A percentile compares a stretch with the other conserved stretches of the same genome.
Conservation (phyloP, 1,140 invertebrate genomes). For the Heliconius hewitsoni region DNA sequence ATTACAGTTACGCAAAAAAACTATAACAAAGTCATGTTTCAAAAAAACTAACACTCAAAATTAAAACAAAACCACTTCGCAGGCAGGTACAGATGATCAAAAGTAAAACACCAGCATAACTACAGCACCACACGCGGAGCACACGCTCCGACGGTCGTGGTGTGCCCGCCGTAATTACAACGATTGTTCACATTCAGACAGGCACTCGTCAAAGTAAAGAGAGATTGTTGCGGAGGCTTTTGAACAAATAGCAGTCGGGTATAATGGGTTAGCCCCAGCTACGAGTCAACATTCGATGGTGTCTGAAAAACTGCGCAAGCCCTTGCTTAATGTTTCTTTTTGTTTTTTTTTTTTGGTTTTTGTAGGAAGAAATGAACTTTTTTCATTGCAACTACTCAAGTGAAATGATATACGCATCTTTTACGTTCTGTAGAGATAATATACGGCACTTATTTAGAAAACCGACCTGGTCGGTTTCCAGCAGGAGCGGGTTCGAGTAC, state of each 20-base stretch:
- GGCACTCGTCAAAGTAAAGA: slow-evolving; percentile 47
- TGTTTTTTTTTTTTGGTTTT: neutral
- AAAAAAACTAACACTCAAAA: slow-evolving; percentile 5
- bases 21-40: no score
- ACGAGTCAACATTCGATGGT: slow-evolving; percentile 34
- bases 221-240: slow-evolving; percentile 45
- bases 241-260: slow-evolving; percentile 42
- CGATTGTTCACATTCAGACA: slow-evolving; percentile 48
- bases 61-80: neutral
- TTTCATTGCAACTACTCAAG: neutral
- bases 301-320: slow-evolving; percentile 17
- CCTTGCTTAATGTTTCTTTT: neutral
- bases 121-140: neutral
- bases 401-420: neutral
- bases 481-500: no score
- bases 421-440: no score
- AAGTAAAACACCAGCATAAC: neutral
- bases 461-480: no score
- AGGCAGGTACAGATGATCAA: neutral
- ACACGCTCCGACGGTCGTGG: neutral
- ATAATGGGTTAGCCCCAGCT: slow-evolving; percentile 41
- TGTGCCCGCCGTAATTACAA: slow-evolving; percentile 41
- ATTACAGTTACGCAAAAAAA: no score
- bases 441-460: no score
- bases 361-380: neutral